Base-by-base conservation (phyloP, 2,113 vertebrate genomes). In the Mungos mungo region DNA sequence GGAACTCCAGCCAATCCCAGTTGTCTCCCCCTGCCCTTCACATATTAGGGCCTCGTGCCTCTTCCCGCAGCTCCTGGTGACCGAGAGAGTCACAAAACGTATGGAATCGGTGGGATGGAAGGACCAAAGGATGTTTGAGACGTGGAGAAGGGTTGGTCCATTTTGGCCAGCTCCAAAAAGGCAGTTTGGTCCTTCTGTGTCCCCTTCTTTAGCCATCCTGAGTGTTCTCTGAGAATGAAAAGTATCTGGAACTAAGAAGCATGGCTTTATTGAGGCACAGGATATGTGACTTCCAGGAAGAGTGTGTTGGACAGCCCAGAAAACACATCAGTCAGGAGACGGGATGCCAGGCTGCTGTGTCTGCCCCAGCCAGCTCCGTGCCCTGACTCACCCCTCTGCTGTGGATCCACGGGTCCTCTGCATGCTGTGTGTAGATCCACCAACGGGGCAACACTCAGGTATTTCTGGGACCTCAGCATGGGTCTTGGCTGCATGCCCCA, bases 131-230 rank as follows among this genome's bases (percentile, higher is more conserved):
- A 21, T 74, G n/a, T 66, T 57, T 77, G 54, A 97, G 52, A 95
- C 92, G 41, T 80, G n/a, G 29, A 81, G 47, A 88, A 27, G 21
- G 69, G 11, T 76, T 72, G 57, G 66, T 72, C 27, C 16, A 18
- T 74, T 88, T 88, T 31, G 47, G 23, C 33, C 35, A 81, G 29
- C n/a, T 96, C 82, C 69, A 69, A 41, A 77, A 90, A 77, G 38
- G 16, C 3, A 0, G 7, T 65, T 57, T 47, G 57, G 15, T 19
- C 60, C 47, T n/a, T 86, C 72, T 54, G 15, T 47, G 12, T 85
- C 9, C 38, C n/a, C 3, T 19, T 82, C 33, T 3, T 52, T 11
- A 79, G 38, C 57, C 21, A 38, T 81, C 50, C 50, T 52, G 74
- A 76, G 35, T n/a, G 63, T 88, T 60, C 18, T 72, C 29, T 79